Base-by-base conservation (phyloP, 2,888 invertebrate genomes). In the Salpingus planirostris region DNA sequence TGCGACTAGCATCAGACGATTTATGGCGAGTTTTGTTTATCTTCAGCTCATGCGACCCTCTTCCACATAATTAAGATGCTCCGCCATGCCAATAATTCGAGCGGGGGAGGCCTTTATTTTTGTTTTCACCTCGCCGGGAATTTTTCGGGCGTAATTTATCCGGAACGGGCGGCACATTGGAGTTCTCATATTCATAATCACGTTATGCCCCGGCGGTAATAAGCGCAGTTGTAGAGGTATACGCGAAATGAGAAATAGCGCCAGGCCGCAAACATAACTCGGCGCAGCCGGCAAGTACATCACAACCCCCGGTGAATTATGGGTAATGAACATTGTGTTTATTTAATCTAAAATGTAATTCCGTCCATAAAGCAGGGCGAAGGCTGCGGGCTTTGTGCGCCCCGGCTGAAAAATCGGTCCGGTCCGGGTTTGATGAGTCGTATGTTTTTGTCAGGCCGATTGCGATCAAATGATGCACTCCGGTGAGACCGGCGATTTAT, bases 121-220 rank as follows among this genome's bases (percentile, higher is more conserved):
- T n/a, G n/a, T n/a, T n/a, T n/a, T n/a, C n/a, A n/a, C n/a, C n/a
- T n/a, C n/a, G n/a, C n/a, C n/a, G n/a, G n/a, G n/a, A n/a, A n/a
- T n/a, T n/a, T n/a, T n/a, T n/a, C n/a, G n/a, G n/a, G n/a, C n/a
- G n/a, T 18, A 8, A 18, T 18, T 18, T 18, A 18, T 8, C 5
- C 18, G 8, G 8, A 18, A 18, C 23, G 10, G 23, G 4, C 23
- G 10, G 11, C 46, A 46, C 41, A 47, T 43, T 42, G 40, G 44
- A 50, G 54, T 56, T 61, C 58, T 57, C 59, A 59, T 59, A 61
- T 61, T 62, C 60, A 61, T 61, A 62, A 62, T 61, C 58, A 55
- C 55, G 57, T 61, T 62, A 59, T 55, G 46, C 55, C 51, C 42
- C 36, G 50, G 53, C 47, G 46, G 54, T 57, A 59, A 60, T 60